A percentile compares a stretch with the other conserved stretches of the same genome.
Evolutionary conservation across 1,140 invertebrate genomes (phyloP).

Genomic region (Halictus rubicundus): DNA sequence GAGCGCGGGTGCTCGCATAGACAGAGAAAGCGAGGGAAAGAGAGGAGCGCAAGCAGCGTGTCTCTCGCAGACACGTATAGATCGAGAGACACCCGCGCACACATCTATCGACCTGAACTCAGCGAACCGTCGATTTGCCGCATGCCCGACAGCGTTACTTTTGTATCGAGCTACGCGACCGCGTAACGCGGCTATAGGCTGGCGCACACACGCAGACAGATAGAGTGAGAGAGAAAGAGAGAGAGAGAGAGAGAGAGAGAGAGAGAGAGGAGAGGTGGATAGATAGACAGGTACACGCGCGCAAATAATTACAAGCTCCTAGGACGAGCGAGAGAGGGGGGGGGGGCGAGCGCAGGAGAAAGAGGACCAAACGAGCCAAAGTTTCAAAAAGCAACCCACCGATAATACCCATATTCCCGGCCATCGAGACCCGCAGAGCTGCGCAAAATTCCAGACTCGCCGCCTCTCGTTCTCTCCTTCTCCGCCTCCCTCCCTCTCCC

Average conservation of each 20-base stretch:
- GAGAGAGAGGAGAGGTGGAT: no score
- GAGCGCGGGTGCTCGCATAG: not conserved
- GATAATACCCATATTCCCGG: constrained; percentile 39
- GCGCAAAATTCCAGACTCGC: constrained; percentile 56
- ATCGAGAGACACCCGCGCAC: not conserved
- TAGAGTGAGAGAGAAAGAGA: no score
- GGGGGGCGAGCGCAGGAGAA: not conserved
- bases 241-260: no score
- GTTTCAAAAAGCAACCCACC: constrained; percentile 51
- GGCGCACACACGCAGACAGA: constrained; percentile 3
- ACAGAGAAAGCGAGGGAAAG: not conserved
- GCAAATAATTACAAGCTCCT: constrained; percentile 41
- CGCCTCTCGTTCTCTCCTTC: not conserved
- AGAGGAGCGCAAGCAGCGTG: not conserved
- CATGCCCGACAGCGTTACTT: constrained; percentile 43
- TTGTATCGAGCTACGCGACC: constrained; percentile 39
- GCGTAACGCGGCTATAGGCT: constrained; percentile 39
- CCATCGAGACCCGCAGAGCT: constrained; percentile 37
- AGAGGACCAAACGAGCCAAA: constrained; percentile 41
- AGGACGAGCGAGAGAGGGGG: not conserved
- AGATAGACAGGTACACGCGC: not conserved
- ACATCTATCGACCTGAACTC: constrained; percentile 44
- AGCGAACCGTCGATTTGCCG: constrained; percentile 49
- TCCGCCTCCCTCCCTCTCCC: not conserved
- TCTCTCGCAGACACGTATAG: no score